A percentile compares a stretch with the other conserved stretches of the same genome.
Evolutionary conservation across 2,888 invertebrate species (phyloP).

Genomic region (Apocheima hispidaria): DNA sequence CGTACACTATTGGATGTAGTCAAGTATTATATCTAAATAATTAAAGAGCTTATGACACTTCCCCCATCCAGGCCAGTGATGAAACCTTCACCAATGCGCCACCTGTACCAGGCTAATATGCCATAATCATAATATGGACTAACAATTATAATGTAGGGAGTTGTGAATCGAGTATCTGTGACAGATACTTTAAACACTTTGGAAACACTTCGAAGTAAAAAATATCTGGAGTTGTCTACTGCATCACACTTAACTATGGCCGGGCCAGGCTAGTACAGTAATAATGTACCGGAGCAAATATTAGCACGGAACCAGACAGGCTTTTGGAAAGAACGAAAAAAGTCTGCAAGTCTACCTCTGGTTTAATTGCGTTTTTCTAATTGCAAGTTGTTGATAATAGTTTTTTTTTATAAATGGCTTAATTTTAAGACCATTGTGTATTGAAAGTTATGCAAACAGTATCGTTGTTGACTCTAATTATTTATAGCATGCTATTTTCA

Average conservation of each 20-base stretch:
- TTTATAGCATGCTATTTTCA: no score
- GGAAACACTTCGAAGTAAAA: no score
- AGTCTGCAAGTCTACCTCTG: slow-evolving; percentile 51
- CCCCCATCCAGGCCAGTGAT: no score
- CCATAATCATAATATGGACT: no score
- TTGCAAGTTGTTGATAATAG: slow-evolving; percentile 34
- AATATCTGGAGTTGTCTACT: background rate
- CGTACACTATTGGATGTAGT: no score
- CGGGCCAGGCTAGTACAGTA: slow-evolving; percentile 62
- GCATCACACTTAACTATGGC: background rate
- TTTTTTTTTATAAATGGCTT: slow-evolving; percentile 14
- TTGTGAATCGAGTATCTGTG: no score
- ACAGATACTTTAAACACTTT: no score
- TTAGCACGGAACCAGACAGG: slow-evolving; percentile 77
- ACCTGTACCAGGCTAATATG: no score
- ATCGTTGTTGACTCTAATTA: background rate
- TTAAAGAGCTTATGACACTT: no score
- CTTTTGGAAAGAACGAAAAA: slow-evolving; percentile 65
- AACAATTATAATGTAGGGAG: no score
- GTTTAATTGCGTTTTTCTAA: slow-evolving; percentile 54
- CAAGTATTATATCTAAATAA: no score
- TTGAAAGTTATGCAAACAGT: background rate
- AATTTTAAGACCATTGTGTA: background rate
- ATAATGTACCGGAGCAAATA: slow-evolving; percentile 82
- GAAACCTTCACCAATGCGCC: no score